Evolutionary conservation across 2,888 invertebrate species (phyloP), one percentile per base, ranked within the genome.

Genomic region (Chrysina gloriosa): DNA sequence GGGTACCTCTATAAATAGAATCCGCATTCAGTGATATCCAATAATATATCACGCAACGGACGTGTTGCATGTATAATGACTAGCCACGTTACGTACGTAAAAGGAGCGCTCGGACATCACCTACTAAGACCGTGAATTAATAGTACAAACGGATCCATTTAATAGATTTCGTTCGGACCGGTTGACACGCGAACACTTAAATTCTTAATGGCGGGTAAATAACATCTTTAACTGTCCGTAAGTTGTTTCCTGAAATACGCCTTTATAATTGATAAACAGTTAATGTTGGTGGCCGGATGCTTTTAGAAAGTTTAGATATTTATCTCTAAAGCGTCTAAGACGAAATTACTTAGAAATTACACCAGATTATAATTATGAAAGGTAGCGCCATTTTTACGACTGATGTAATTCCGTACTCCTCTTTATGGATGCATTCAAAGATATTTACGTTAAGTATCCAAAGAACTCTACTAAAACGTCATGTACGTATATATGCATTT

Each of bases 61-160:
- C 58, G 16, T 61, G 58, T n/a, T 61, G 58, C 42, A 61, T 61
- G 42, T 61, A 42, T 61, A 61, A 61, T 61, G 58, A 61, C 45
- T 61, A 29, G 58, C 27, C 14, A 61, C 7, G 25, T 61, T 6
- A 27, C 45, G 27, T 61, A 9, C 58, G 11, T 61, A 42, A 61
- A 61, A 42, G 58, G 58, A 61, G 42, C 7, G 58, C 16, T 27
- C 58, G 25, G 9, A 61, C 42, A 61, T 42, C 42, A 61, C 58
- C 39, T 58, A 58, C 58, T 9, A 61, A 14, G 58, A 27, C 42
- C 25, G 27, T 61, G 58, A 45, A 61, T 61, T 61, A 61, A 61
- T 42, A 61, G 42, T 61, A 61, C 42, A 61, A 45, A 45, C 58
- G 16, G 27, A 61, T 61, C 58, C 42, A 16, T 42, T 61, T 61